Evolutionary conservation across 2,113 vertebrate genomes (phyloP).

Genomic region (Pan paniscus): DNA sequence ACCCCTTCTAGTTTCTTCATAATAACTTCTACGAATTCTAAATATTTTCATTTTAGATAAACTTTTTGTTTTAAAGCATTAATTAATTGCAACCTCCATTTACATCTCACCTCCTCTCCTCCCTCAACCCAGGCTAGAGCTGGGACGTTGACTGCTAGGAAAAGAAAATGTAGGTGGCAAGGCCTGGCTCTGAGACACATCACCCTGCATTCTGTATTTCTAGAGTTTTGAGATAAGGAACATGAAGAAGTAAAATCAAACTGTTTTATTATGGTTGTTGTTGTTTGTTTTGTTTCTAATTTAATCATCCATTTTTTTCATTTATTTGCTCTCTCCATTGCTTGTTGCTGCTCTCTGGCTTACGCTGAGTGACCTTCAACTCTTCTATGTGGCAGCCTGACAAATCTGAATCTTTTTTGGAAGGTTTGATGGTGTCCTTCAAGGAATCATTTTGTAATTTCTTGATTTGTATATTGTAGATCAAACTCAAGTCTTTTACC

Average conservation of each 20-base stretch:
- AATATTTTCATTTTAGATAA: background rate
- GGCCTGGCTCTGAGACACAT: background rate
- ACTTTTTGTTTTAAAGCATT: background rate
- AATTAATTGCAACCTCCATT: background rate
- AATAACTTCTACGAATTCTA: background rate
- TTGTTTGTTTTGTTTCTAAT: background rate
- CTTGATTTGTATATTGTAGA: background rate
- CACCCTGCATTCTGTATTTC: background rate
- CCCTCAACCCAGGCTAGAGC: background rate
- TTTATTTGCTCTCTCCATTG: background rate
- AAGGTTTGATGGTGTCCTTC: background rate
- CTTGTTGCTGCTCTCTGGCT: background rate
- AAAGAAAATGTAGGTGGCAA: background rate
- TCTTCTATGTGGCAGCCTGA: background rate
- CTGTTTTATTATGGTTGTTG: background rate
- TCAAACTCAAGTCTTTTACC: background rate
- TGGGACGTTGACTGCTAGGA: background rate
- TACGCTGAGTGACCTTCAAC: background rate
- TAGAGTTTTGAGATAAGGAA: background rate
- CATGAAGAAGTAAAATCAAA: background rate
- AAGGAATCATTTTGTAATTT: background rate
- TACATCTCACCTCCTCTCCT: background rate
- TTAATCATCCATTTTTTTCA: accelerated
- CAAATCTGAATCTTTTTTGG: background rate
- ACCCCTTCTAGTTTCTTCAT: background rate